Conservation (phyloP, 2,888 invertebrate genomes). For the Macrosiphum euphorbiae region DNA sequence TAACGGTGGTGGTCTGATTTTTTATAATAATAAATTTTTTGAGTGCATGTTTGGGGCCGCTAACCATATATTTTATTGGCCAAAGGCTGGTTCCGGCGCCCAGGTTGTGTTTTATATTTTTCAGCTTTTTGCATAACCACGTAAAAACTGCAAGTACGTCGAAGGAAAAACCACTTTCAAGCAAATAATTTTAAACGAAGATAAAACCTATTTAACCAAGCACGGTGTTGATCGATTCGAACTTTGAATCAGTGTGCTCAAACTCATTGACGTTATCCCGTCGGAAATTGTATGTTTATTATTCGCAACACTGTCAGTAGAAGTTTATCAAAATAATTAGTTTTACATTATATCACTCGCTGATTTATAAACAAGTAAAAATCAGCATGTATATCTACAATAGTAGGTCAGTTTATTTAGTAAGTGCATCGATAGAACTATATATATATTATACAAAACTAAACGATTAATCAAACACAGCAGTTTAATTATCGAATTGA, state of each 20-base stretch:
- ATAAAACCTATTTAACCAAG: background rate
- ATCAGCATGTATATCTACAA: background rate
- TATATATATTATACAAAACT: background rate
- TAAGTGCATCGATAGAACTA: background rate
- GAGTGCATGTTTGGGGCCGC: background rate
- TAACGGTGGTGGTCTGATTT: background rate
- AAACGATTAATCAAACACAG: background rate
- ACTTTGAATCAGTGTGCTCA: background rate
- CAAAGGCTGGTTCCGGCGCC: background rate
- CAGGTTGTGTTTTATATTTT: background rate
- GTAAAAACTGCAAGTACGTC: background rate
- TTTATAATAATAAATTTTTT: background rate
- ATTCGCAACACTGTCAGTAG: background rate
- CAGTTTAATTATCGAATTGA: slow-evolving; percentile 6
- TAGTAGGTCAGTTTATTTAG: no score
- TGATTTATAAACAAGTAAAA: background rate
- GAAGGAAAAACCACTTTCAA: background rate
- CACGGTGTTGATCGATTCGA: background rate
- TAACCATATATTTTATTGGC: background rate
- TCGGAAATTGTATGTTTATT: background rate
- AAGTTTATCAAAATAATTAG: background rate
- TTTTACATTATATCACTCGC: background rate
- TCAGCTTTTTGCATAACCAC: background rate
- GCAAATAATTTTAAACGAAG: background rate
- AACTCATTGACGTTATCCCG: background rate